Evolutionary conservation across 2,797 vertebrate species (phyloP), one percentile per base, ranked within the genome.

Genomic region (Tapirus indicus): DNA sequence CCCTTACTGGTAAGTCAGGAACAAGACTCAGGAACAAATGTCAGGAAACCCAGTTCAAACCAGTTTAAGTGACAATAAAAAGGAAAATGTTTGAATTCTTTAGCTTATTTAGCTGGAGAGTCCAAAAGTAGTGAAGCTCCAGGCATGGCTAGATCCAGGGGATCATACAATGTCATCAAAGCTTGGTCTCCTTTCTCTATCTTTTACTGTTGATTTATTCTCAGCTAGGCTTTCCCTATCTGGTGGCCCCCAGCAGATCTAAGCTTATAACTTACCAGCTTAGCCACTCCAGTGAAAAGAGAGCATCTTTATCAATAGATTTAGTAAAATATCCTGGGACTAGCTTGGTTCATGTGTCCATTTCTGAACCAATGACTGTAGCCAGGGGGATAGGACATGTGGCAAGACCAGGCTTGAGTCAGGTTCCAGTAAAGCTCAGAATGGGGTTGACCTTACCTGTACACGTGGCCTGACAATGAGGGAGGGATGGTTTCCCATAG

Each of bases 101-200:
- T 72, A 91, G 27, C 29, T 97, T 32, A 17, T 71, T 96, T 83
- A 69, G 47, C 10, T 60, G 12, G 16, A 71, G 84, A 78, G 66
- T 44, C 35, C 66, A 3, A 62, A 88, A 83, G 54, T 14, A 27
- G 32, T 1, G 13, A 56, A 32, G 47, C 23, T 38, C 54, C 52
- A 84, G 83, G 74, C 29, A 16, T 11, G 25, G 92, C 8, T 78
- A 20, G 82, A 47, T 60, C 35, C n/a, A 60, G 41, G n/a, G 38
- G 18, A 29, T 41, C 80, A 35, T 5, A n/a, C 27, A 21, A 0
- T 5, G 2, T 64, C 44, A n/a, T 14, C 18, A 1, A 23, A 56
- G 8, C 60, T 66, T 52, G 95, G 66, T 83, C 32, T 49, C 41
- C 29, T 72, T 27, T 44, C 78, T 69, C n/a, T 2, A 5, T 60